Conservation (phyloP, 37 sponge, comb jelly and placozoan species). For the Spongilla lacustris region DNA sequence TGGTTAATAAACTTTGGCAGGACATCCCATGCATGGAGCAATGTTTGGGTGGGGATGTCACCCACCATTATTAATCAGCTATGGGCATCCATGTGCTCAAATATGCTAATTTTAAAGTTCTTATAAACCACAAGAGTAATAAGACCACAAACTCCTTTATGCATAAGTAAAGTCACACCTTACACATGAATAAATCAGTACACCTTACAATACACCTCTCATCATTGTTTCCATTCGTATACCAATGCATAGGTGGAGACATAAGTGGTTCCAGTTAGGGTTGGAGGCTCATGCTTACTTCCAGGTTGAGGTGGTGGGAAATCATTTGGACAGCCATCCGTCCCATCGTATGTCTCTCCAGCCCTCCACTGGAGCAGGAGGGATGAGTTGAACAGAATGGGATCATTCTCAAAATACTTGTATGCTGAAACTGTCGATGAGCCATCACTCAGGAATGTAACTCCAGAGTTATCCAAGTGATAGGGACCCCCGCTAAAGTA, state of each 20-base stretch:
- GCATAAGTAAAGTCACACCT: no score
- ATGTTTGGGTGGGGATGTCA: no score
- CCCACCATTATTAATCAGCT: no score
- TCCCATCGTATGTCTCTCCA: constrained; percentile 52
- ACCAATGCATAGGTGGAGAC: constrained; percentile 80
- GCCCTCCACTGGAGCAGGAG: constrained; percentile 71
- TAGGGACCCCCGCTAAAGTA: constrained; percentile 67
- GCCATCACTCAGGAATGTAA: constrained; percentile 29
- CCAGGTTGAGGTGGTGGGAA: constrained; percentile 31
- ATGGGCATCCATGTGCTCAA: no score
- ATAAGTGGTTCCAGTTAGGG: constrained; percentile 20
- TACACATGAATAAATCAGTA: no score
- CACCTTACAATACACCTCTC: no score
- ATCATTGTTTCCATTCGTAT: constrained; percentile 58
- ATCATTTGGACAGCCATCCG: constrained; percentile 65
- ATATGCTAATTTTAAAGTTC: no score
- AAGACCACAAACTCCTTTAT: no score
- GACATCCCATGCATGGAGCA: no score
- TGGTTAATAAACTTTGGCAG: no score
- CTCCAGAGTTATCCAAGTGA: constrained; percentile 70
- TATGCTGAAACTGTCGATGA: constrained; percentile 68
- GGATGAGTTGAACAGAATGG: constrained; percentile 75
- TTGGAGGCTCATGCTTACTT: neutral
- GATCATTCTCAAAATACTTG: constrained; percentile 88
- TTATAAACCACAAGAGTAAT: no score